Evolutionary conservation across 2,888 invertebrate species (phyloP).

Genomic region (Conchocele bisecta): DNA sequence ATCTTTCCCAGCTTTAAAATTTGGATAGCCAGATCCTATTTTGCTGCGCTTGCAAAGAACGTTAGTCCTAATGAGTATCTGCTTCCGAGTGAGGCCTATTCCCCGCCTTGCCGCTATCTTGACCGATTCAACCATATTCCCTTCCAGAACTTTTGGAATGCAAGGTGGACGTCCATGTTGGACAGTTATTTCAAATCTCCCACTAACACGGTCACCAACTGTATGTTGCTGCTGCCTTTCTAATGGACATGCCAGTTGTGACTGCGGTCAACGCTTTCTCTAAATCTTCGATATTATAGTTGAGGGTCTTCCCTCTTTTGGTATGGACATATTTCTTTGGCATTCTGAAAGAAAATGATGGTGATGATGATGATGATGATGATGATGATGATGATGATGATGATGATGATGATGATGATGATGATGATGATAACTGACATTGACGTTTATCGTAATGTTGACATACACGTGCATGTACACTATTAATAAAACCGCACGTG

Average conservation of each 20-base stretch:
- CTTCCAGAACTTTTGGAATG: slow-evolving; percentile 26
- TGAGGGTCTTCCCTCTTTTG: neutral
- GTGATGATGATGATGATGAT: neutral
- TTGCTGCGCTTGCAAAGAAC: slow-evolving; percentile 4
- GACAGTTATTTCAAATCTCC: slow-evolving; percentile 3
- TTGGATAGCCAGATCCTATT: neutral
- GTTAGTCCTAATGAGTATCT: slow-evolving; percentile 1
- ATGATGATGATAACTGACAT: no score
- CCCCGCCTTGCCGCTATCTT: slow-evolving; percentile 35
- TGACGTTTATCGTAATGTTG: no score
- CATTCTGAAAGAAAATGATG: slow-evolving; percentile 11
- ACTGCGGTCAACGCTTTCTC: slow-evolving; percentile 1
- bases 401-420: no score
- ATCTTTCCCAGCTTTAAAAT: slow-evolving; percentile 8
- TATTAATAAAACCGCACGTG: no score
- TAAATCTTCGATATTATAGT: neutral
- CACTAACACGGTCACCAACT: slow-evolving; percentile 30
- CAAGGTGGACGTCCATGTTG: slow-evolving; percentile 25
- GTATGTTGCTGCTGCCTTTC: slow-evolving; percentile 32
- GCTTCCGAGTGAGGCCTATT: slow-evolving; percentile 36
- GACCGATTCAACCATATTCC: slow-evolving; percentile 40
- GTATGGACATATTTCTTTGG: neutral
- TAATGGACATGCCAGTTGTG: slow-evolving; percentile 14
- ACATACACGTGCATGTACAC: no score
- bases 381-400: no score